phyloP scores from a whole-genome alignment of 2,888 invertebrate genomes.

The Campopleginae sp. region DNA sequence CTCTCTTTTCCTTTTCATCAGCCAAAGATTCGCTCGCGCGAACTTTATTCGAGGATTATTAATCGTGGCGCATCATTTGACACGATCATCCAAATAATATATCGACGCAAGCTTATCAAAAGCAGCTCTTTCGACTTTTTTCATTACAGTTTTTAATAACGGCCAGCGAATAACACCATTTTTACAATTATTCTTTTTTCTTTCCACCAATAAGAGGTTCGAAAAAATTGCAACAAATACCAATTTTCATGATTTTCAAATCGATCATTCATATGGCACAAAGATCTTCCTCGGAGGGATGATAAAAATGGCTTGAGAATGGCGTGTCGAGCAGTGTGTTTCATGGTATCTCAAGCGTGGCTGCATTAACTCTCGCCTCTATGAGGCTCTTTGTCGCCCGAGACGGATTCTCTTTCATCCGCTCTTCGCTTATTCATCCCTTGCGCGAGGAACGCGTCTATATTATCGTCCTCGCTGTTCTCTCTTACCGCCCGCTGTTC shows the following conservation, averaged over 20 bases:
- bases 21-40: constrained; percentile 81
- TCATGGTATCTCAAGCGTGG: constrained; percentile 64
- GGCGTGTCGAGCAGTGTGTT: constrained; percentile 42
- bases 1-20: constrained; percentile 54
- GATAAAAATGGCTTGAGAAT: constrained; percentile 30
- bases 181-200: too few species aligned
- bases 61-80: constrained; percentile 82
- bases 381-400: constrained; percentile 65
- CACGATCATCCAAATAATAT: constrained; percentile 62
- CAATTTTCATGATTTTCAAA: neutral
- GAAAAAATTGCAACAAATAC: too few species aligned
- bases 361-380: constrained; percentile 67
- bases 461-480: neutral
- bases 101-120: neutral
- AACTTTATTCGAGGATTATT: constrained; percentile 82
- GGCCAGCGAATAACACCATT: too few species aligned
- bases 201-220: too few species aligned
- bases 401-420: constrained; percentile 52
- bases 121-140: neutral
- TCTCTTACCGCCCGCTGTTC: constrained; percentile 47
- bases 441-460: constrained; percentile 5
- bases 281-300: constrained; percentile 6
- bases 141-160: too few species aligned
- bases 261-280: neutral
- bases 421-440: constrained; percentile 13